Evolutionary conservation across 1,140 invertebrate species (phyloP), one percentile per base, ranked within the genome.

Genomic region (Temnothorax curvispinosus): DNA sequence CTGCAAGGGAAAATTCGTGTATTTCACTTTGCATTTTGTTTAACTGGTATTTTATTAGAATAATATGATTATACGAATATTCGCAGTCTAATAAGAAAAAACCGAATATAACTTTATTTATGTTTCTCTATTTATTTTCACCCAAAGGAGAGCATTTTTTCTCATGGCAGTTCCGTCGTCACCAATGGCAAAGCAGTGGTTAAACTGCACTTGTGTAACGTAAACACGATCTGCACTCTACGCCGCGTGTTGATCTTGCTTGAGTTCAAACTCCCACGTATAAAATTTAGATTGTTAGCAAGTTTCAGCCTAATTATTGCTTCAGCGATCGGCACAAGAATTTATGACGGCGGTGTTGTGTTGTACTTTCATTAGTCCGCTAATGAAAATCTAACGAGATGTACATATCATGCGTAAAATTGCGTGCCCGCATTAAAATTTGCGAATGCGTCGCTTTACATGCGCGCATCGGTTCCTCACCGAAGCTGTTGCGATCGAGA

Each of bases 251-350:
- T 90, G 88, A 90, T 90, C 86, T 90, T 90, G 80, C 62, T 56
- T 71, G 62, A 77, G 62, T 35, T 77, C 78, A 89, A 88, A 86
- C 62, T 85, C 80, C 56, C 41, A 71, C 69, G 44, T 86, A 81
- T 88, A 90, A 90, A 90, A 90, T 90, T 87, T 90, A 90, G 78
- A 88, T 90, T 90, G 89, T 71, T 60, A 38, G 80, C 86, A 76
- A 87, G 74, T 78, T 76, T 47, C 32, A 67, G 35, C 67, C 65
- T 44, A 50, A 77, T 72, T 89, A 74, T 81, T 74, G 56, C 84
- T 18, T 62, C 84, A 35, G 58, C 76, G 56, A 72, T 86, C 54
- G 82, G 38, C 27, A 32, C 81, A 89, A 89, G 88, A 89, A 89
- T 89, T 64, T 86, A 76, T 54, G 56, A 81, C 52, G 56, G 84